Conservation (phyloP, 2,888 invertebrate species). For the Phlogophora meticulosa region DNA sequence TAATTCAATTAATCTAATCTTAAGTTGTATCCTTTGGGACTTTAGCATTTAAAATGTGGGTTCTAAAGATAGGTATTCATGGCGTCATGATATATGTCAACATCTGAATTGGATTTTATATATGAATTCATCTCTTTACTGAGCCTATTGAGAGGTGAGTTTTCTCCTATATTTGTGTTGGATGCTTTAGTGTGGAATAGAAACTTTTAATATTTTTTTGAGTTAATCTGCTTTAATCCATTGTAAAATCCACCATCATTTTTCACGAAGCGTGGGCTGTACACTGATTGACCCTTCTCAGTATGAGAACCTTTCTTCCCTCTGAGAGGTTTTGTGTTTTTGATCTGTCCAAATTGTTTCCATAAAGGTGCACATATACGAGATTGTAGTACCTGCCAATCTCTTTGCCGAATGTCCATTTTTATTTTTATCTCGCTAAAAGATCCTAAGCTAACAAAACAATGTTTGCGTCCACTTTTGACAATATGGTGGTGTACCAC, state of each 20-base stretch:
- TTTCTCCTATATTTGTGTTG: too few species aligned
- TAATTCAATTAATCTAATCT: too few species aligned
- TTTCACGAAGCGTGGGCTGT: too few species aligned
- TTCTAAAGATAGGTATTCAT: too few species aligned
- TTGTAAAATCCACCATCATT: not conserved
- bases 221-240: not conserved
- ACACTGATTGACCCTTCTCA: not conserved
- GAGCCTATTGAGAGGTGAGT: too few species aligned
- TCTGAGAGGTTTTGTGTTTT: not conserved
- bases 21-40: too few species aligned
- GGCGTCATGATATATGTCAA: too few species aligned
- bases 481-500: conserved; percentile 3
- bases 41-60: too few species aligned
- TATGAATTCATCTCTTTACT: too few species aligned
- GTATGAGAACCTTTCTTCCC: too few species aligned
- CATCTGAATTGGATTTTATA: too few species aligned
- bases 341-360: not conserved
- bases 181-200: too few species aligned
- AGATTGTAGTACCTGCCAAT: not conserved
- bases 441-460: conserved; percentile 43
- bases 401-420: not conserved
- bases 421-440: conserved; percentile 34
- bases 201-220: not conserved
- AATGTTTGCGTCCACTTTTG: conserved; percentile 30
- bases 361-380: not conserved